phyloP scores from a whole-genome alignment of 2,113 vertebrate species.

The Ciconia stormi region DNA sequence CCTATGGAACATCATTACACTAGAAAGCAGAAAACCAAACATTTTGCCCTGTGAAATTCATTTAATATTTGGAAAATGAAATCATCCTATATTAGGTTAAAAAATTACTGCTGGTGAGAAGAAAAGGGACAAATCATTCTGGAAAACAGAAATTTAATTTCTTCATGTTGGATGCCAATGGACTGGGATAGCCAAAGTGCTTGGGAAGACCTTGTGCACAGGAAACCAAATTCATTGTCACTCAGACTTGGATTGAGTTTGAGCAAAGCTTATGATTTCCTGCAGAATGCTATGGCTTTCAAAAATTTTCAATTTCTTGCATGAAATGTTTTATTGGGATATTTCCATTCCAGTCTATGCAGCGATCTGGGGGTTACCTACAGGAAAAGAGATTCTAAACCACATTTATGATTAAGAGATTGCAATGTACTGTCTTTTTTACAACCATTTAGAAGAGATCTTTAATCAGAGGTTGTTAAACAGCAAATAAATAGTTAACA shows the following conservation, averaged over 20 bases:
- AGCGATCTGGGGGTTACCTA: background rate
- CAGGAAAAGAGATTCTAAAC: background rate
- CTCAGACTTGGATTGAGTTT: background rate
- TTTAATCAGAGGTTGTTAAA: background rate
- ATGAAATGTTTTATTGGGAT: background rate
- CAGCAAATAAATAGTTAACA: background rate
- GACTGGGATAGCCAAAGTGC: background rate
- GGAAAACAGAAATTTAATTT: background rate
- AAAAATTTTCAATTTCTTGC: background rate
- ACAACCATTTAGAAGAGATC: background rate
- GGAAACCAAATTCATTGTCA: background rate
- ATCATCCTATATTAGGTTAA: background rate
- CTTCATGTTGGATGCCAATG: background rate
- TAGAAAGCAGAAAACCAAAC: background rate
- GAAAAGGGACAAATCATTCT: background rate
- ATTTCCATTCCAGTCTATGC: background rate
- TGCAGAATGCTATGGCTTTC: background rate
- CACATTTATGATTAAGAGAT: background rate
- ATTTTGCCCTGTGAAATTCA: background rate
- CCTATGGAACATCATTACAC: background rate
- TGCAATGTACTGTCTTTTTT: background rate
- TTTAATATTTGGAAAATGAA: background rate
- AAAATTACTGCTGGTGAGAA: background rate
- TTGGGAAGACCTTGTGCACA: background rate
- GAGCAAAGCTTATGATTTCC: background rate